Evolutionary conservation across 2,888 invertebrate genomes (phyloP).

Genomic region (Muscina levida): DNA sequence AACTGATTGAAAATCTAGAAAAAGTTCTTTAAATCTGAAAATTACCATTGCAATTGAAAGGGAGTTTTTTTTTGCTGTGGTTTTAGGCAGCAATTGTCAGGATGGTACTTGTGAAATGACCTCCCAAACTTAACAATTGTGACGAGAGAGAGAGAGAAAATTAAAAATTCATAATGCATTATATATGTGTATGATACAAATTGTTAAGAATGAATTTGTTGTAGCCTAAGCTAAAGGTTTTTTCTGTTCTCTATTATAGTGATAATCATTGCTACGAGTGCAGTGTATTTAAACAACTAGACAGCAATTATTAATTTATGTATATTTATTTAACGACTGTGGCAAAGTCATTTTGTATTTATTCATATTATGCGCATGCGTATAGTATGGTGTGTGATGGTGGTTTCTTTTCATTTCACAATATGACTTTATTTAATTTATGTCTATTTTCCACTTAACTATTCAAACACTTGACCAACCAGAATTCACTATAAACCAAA

Average conservation of each 20-base stretch:
- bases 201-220: too few species aligned
- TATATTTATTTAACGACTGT: slow-evolving; percentile 22
- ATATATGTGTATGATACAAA: too few species aligned
- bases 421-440: slow-evolving; percentile 54
- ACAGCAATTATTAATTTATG: slow-evolving; percentile 52
- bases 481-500: slow-evolving; percentile 1
- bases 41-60: slow-evolving; percentile 33
- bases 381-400: slow-evolving; percentile 6
- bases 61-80: slow-evolving; percentile 28
- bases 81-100: too few species aligned
- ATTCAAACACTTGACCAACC: slow-evolving; percentile 58
- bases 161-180: slow-evolving; percentile 52
- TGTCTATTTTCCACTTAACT: slow-evolving; percentile 61
- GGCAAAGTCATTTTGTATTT: slow-evolving; percentile 9
- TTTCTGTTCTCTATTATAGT: slow-evolving; percentile 37
- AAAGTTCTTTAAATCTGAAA: slow-evolving; percentile 9
- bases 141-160: too few species aligned
- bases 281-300: slow-evolving; percentile 7
- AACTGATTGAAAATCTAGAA: slow-evolving; percentile 17
- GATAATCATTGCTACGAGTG: slow-evolving; percentile 42
- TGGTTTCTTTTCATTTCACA: not conserved
- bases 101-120: slow-evolving; percentile 37
- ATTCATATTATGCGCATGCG: slow-evolving; percentile 26
- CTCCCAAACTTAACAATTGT: slow-evolving; percentile 37
- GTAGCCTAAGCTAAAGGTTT: not conserved